Percentiles rank a stretch among this genome's conserved stretches.
These are phyloP conservation scores for Lumbricus terrestris DNA, from an alignment of 2,888 invertebrate genomes.

Conservation along the genomic window DNA sequence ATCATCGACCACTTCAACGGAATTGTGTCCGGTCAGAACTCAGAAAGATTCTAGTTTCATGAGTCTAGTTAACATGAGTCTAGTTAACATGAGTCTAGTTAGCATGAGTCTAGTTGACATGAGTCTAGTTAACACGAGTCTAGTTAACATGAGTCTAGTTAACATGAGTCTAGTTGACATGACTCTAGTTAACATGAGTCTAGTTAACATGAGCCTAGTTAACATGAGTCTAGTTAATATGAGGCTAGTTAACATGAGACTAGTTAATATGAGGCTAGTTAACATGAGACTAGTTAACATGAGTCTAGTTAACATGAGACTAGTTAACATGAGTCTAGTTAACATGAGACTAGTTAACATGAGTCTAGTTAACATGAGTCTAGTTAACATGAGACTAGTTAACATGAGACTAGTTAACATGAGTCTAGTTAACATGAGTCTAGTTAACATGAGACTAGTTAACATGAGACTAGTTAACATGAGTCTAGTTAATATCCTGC, in stretches of 20 bases:
- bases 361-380: not conserved
- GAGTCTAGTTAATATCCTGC: not conserved
- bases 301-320: too few relatives aligned
- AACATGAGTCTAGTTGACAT: not conserved
- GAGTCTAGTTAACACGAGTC: not conserved
- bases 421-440: not conserved
- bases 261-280: too few relatives aligned
- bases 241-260: too few relatives aligned
- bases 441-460: not conserved
- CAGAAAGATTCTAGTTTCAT: slow-evolving; percentile 17
- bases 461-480: too few relatives aligned
- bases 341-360: too few relatives aligned
- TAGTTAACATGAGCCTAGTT: not conserved
- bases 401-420: not conserved
- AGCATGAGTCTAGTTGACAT: too few relatives aligned
- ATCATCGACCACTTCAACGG: slow-evolving; percentile 45
- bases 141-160: too few relatives aligned
- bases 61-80: not conserved
- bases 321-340: not conserved
- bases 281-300: not conserved
- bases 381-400: too few relatives aligned
- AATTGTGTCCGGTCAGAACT: slow-evolving; percentile 55
- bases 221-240: not conserved
- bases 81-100: not conserved
- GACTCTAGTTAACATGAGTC: not conserved